A percentile compares a stretch with the other conserved stretches of the same genome.
These are phyloP conservation scores for Philhelius pedissequus DNA, from an alignment of 2,888 invertebrate genomes.

Conservation along the genomic window DNA sequence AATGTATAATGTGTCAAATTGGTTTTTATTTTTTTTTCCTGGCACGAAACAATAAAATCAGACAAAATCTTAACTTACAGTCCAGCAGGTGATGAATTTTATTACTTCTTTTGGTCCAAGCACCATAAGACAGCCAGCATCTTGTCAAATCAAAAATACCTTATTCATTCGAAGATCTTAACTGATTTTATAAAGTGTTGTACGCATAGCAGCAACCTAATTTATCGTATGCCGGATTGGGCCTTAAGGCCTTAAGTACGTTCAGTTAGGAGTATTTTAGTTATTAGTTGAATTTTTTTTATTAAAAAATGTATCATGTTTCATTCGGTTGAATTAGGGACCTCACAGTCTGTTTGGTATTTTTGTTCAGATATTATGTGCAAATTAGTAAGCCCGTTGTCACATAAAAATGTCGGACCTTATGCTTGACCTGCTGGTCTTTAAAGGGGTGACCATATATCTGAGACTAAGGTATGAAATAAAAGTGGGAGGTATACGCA, in stretches of 20 bases:
- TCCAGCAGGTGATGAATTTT: background rate
- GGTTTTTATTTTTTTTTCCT: background rate
- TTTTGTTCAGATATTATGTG: background rate
- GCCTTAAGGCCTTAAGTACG: too few relatives aligned
- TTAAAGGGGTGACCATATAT: background rate
- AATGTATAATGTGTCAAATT: background rate
- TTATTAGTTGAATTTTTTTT: background rate
- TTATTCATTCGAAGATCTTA: background rate
- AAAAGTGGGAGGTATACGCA: too few relatives aligned
- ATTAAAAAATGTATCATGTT: conserved; percentile 51
- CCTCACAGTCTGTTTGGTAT: conserved; percentile 13
- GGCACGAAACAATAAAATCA: background rate
- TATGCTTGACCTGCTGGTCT: background rate
- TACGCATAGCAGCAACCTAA: background rate
- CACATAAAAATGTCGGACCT: background rate
- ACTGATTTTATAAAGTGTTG: background rate
- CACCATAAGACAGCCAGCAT: background rate
- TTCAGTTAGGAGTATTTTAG: conserved; percentile 27
- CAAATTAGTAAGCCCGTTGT: background rate
- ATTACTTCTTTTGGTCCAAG: background rate
- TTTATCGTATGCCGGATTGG: background rate
- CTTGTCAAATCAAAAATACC: background rate
- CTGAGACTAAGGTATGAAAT: too few relatives aligned
- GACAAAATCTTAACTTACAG: background rate
- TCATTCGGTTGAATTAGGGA: conserved; percentile 19